Percentiles rank a stretch among this genome's conserved stretches.
These are phyloP conservation scores for Dryas iulia DNA, from an alignment of 1,140 invertebrate genomes.

Conservation along the genomic window DNA sequence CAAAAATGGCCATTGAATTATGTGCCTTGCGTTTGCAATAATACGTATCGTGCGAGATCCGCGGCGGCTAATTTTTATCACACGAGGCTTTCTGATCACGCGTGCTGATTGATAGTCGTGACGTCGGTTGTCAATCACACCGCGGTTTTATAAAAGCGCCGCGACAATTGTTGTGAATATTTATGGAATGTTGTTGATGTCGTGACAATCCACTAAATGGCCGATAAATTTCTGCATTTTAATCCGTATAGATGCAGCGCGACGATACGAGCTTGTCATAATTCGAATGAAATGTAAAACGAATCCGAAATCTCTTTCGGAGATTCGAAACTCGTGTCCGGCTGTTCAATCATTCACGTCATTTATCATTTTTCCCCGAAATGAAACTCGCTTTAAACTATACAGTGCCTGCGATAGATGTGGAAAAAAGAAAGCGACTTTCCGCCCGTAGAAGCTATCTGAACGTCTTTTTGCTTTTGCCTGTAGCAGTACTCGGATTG, in stretches of 20 bases:
- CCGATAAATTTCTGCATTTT: conserved; percentile 60
- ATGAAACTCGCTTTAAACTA: conserved; percentile 74
- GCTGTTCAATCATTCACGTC: conserved; percentile 75
- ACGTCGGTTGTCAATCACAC: conserved; percentile 67
- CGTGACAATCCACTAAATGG: conserved; percentile 65
- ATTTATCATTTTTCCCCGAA: conserved; percentile 73
- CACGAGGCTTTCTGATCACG: conserved; percentile 57
- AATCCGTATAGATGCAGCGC: conserved; percentile 54
- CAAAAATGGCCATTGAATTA: conserved; percentile 37
- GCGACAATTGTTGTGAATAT: conserved; percentile 67
- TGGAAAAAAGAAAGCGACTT: conserved; percentile 62
- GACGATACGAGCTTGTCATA: conserved; percentile 45
- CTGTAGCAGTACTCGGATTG: conserved; percentile 49
- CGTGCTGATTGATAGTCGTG: conserved; percentile 63
- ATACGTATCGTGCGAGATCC: conserved; percentile 21
- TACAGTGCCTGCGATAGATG: conserved; percentile 60
- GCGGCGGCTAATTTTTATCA: conserved; percentile 53
- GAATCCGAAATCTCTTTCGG: conserved; percentile 63
- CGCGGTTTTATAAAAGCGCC: conserved; percentile 61
- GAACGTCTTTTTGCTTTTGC: conserved; percentile 70
- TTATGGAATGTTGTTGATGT: conserved; percentile 65
- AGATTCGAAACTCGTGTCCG: conserved; percentile 56
- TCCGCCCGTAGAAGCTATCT: conserved; percentile 63
- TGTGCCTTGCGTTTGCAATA: conserved; percentile 26
- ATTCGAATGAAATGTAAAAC: conserved; percentile 54